Percentiles rank a stretch among this genome's conserved stretches.
These are phyloP conservation scores for Megaustenia siamemsis DNA, from an alignment of 2,888 invertebrate genomes.

Conservation along the genomic window DNA sequence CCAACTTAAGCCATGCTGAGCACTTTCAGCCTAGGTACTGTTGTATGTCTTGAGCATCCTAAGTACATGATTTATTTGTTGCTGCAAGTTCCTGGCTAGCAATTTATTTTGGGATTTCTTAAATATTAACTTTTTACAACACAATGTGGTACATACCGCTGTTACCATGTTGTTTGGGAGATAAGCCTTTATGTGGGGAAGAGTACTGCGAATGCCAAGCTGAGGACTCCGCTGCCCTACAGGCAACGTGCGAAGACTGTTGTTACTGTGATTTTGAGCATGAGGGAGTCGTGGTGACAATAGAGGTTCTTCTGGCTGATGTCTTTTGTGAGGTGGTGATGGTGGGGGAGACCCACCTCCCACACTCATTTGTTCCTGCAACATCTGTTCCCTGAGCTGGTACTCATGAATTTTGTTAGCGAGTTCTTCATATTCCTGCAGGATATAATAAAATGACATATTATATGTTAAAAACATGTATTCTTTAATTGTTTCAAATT, in stretches of 20 bases:
- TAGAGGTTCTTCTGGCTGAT: slow-evolving; percentile 57
- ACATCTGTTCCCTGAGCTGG: slow-evolving; percentile 90
- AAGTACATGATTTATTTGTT: too few relatives aligned
- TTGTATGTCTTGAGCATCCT: too few relatives aligned
- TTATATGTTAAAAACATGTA: too few relatives aligned
- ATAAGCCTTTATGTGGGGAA: slow-evolving; percentile 88
- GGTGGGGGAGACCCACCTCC: slow-evolving; percentile 81
- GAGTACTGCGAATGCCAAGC: slow-evolving; percentile 80
- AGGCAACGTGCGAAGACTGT: slow-evolving; percentile 52
- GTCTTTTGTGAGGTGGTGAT: slow-evolving; percentile 51
- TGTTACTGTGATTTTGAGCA: slow-evolving; percentile 60
- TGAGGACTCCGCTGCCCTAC: slow-evolving; percentile 69
- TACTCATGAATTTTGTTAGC: slow-evolving; percentile 95
- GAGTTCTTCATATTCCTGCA: slow-evolving; percentile 92
- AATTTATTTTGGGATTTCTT: too few relatives aligned
- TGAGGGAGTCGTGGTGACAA: slow-evolving; percentile 58
- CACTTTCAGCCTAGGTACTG: too few relatives aligned
- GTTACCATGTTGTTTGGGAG: slow-evolving; percentile 92
- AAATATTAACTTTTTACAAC: neutral
- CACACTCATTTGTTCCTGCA: slow-evolving; percentile 86
- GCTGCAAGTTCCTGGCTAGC: too few relatives aligned
- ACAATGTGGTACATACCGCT: slow-evolving; percentile 62
- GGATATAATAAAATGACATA: neutral
- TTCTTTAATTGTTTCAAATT: too few relatives aligned
- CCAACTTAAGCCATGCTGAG: too few relatives aligned